A percentile compares a stretch with the other conserved stretches of the same genome.
Conservation (phyloP, 1,140 invertebrate genomes). For the Acromyrmex heyeri region DNA sequence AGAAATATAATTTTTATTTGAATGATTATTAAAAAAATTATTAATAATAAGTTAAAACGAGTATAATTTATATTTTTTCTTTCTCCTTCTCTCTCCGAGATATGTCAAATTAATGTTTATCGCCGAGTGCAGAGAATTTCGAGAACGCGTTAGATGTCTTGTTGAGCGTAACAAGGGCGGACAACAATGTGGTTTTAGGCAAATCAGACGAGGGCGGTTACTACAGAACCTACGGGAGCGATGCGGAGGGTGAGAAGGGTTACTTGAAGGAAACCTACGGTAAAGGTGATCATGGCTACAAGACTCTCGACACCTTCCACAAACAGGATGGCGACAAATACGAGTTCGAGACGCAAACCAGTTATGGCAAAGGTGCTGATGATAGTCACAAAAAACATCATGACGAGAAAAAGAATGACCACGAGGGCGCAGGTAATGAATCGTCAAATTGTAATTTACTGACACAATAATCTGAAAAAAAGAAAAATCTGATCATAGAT, state of each 20-base stretch:
- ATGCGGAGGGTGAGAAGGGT: constrained; percentile 89
- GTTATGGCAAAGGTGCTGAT: constrained; percentile 86
- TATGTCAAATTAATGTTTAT: constrained; percentile 33
- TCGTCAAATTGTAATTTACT: constrained; percentile 3
- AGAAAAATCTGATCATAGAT: neutral
- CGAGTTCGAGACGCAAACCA: constrained; percentile 89
- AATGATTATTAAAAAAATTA: neutral
- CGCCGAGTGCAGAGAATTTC: constrained; percentile 3
- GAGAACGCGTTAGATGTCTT: constrained; percentile 31
- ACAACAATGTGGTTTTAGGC: constrained; percentile 79
- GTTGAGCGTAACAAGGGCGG: constrained; percentile 61
- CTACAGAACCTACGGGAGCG: constrained; percentile 84
- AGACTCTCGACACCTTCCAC: constrained; percentile 90
- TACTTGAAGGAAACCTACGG: constrained; percentile 89
- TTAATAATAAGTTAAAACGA: neutral
- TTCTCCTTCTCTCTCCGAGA: neutral
- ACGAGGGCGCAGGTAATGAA: constrained; percentile 83
- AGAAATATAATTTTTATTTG: neutral
- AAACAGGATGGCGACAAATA: constrained; percentile 91
- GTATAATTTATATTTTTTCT: neutral
- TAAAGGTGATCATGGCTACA: constrained; percentile 90
- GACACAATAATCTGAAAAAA: neutral
- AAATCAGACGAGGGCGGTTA: constrained; percentile 83
- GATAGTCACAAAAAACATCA: constrained; percentile 82
- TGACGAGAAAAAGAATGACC: constrained; percentile 77